Base-by-base conservation (phyloP, 2,888 invertebrate species). In the Protonemura montana region DNA sequence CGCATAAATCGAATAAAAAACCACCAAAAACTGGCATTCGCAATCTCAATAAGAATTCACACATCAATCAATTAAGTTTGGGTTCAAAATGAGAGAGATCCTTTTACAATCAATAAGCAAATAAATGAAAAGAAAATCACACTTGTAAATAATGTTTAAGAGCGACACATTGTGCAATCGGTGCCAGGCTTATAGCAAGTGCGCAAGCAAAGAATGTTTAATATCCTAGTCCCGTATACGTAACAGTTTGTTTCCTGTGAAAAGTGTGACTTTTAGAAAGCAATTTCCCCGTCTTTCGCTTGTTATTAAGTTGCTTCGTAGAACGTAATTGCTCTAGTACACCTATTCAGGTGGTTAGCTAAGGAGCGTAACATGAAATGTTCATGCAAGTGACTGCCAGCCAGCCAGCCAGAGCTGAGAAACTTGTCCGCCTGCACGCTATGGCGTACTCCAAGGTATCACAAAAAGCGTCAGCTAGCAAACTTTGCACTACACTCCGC, bases 311-410 rank as follows among this genome's bases (percentile, higher is more conserved):
- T 59, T 59, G 59, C 59, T 59, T 59, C 59, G 59, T 59, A 13
- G 59, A 59, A 59, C 13, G 59, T 59, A 59, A 59, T 59, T 59
- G 59, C 59, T 59, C 59, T 59, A 59, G 59, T 59, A 59, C 59
- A 59, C 59, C 59, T 59, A 59, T 59, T 59, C 59, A 59, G 59
- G 59, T 59, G 59, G 59, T 59, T 59, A 59, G 59, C 59, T 59
- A 59, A 59, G 59, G 59, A 59, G 59, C 59, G 59, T 59, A 16
- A 10, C 16, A 59, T 13, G 59, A 59, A 59, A 59, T 59, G 59
- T 59, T 59, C 59, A 7, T 59, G 59, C 59, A 3, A 59, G 59
- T 41, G 41, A 41, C 41, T 41, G 13, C 41, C 41, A 41, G 6
- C n/a, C n/a, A 35, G 35, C 10, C 35, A 6, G 35, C 35, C 10